These are phyloP conservation scores for Tragopan temminckii DNA, from an alignment of 2,797 vertebrate species.

Conservation along the genomic window DNA sequence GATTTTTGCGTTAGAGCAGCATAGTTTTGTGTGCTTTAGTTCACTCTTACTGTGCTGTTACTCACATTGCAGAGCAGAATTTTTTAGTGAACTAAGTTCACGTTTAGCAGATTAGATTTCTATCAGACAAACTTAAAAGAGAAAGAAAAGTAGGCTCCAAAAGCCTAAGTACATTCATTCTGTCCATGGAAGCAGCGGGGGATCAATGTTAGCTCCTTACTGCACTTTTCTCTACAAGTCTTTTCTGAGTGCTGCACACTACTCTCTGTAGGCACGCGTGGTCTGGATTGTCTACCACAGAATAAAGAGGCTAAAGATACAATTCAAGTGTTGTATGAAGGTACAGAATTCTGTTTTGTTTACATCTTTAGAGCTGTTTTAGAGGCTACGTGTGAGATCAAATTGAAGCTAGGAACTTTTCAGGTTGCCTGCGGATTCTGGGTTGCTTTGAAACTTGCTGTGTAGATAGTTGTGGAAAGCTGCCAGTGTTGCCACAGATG, in stretches of 20 bases:
- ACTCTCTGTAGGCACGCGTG: background rate
- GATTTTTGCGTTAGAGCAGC: background rate
- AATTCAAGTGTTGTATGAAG: background rate
- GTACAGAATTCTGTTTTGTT: slow-evolving; percentile 29
- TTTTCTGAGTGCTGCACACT: background rate
- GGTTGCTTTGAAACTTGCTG: slow-evolving; percentile 8
- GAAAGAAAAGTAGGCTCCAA: background rate
- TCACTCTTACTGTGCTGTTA: background rate
- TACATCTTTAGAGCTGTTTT: background rate
- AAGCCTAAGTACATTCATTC: background rate
- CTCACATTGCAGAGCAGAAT: background rate
- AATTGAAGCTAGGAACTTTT: slow-evolving; percentile 18
- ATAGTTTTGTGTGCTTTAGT: background rate
- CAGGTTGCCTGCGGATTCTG: background rate
- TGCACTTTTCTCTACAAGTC: background rate
- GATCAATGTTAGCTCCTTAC: background rate
- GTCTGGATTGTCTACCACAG: background rate
- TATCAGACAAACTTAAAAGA: background rate
- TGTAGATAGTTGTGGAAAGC: background rate
- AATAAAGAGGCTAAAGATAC: background rate
- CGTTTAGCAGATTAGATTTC: too few species aligned
- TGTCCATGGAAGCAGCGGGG: background rate
- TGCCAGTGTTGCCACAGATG: slow-evolving; percentile 9
- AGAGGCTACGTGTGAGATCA: background rate
- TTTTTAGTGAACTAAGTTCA: background rate